Conservation (phyloP, 2,113 vertebrate species). For the Mirounga angustirostris region DNA sequence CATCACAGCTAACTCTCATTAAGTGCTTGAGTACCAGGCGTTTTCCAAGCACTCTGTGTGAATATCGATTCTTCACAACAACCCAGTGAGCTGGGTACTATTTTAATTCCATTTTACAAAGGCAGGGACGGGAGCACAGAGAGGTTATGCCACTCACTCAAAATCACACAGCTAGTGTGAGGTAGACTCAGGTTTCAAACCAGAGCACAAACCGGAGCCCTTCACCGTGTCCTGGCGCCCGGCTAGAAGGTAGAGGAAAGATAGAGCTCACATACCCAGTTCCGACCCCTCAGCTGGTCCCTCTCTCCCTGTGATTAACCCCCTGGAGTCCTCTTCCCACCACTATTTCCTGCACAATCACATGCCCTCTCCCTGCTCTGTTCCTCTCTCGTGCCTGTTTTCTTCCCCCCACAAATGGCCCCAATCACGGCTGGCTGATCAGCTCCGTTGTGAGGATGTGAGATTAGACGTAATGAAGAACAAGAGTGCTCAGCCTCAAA, state of each 20-base stretch:
- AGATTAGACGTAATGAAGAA: conserved; percentile 42
- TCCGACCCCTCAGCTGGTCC: rapidly evolving
- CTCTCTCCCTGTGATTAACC: neutral
- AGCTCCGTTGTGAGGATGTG: neutral
- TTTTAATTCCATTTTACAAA: neutral
- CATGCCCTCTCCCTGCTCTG: too few species aligned
- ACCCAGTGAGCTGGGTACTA: neutral
- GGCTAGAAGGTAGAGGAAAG: neutral
- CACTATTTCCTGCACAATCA: rapidly evolving
- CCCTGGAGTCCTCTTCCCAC: neutral
- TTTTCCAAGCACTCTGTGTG: neutral
- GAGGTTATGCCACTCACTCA: neutral
- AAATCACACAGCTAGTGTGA: neutral
- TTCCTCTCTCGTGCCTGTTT: neutral
- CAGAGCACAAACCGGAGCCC: neutral
- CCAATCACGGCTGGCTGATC: neutral
- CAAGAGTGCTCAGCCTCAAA: conserved; percentile 11
- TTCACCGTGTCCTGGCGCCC: neutral
- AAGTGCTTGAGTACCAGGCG: rapidly evolving
- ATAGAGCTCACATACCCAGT: neutral
- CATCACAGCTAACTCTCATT: neutral
- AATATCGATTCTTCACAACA: neutral
- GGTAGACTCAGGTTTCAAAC: neutral
- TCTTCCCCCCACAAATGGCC: neutral
- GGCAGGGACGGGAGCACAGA: neutral